Base-by-base conservation (phyloP, 2,113 vertebrate genomes). In the Sarotherodon lohbergeri region DNA sequence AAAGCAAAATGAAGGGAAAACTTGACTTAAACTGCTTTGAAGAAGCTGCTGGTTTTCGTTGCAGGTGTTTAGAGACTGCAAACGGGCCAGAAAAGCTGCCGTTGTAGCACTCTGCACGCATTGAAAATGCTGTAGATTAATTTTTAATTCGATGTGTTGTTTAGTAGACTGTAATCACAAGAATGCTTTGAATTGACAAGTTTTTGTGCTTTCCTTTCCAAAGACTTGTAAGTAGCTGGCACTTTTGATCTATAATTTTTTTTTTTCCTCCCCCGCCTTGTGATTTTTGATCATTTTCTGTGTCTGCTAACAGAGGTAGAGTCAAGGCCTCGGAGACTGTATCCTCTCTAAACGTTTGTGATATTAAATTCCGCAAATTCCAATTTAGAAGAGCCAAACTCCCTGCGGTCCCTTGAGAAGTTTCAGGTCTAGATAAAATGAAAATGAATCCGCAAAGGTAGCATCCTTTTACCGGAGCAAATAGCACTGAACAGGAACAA, bases 361-460 rank as follows among this genome's bases (percentile, higher is more conserved):
- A 94, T 92, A 94, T 92, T 93, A 88, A 91, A 94, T 94, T 90
- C 92, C 88, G 83, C 86, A 92, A 92, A 91, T 93, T 94, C 91
- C 90, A 88, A 59, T 80, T 82, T 71, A 63, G 50, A 79, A 79
- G 78, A 81, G 81, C 81, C 73, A 78, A 90, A 83, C 76, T 89
- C 82, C 80, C 86, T 80, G 34, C 61, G 34, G 89, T 88, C 59
- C 84, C 57, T 39, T 55, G 73, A 86, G 80, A 91, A 87, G 88
- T 81, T 83, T 84, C 19, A 68, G 82, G 34, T 82, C 84, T 80
- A 17, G 27, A 88, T 91, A 48, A 86, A 90, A 92, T 80, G 34
- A 86, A 85, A 91, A 41, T 85, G 59, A 90, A 80, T 89, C 83
- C 59, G 86, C 84, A 84, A 61, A 82, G 83, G 79, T 34, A 86